These are phyloP conservation scores for Datnioides undecimradiatus DNA, from an alignment of 2,113 vertebrate species.

Conservation along the genomic window DNA sequence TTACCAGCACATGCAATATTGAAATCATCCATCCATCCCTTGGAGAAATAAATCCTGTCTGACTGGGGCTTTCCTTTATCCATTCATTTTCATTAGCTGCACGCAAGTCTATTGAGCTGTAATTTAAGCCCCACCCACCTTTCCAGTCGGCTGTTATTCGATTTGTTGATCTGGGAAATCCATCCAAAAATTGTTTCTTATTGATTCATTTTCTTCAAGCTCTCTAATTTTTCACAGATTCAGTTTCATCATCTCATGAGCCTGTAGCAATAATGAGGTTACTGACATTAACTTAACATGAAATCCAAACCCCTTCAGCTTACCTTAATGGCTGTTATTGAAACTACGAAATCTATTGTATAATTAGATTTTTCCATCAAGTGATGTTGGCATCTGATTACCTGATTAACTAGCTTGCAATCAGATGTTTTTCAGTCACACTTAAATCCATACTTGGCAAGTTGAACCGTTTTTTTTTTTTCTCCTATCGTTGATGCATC, in stretches of 20 bases:
- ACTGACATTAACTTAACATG: background rate
- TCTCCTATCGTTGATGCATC: background rate
- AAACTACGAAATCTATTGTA: background rate
- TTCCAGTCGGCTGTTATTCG: background rate
- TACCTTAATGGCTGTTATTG: background rate
- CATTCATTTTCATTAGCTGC: constrained; percentile 41
- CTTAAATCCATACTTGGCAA: background rate
- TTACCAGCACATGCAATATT: constrained; percentile 20
- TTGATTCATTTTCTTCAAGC: background rate
- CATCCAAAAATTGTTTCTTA: background rate
- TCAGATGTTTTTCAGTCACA: background rate
- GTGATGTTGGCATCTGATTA: background rate
- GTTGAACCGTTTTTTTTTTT: background rate
- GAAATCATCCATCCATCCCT: background rate
- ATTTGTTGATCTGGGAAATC: constrained; percentile 12
- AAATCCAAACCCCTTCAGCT: background rate
- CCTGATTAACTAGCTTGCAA: background rate
- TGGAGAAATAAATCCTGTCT: constrained; percentile 44
- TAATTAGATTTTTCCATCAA: background rate
- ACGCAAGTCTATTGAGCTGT: constrained; percentile 15
- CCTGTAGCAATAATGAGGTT: background rate
- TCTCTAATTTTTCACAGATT: background rate
- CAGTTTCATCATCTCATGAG: background rate
- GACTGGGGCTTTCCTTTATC: constrained; percentile 41
- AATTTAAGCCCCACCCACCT: constrained; percentile 3